phyloP scores from a whole-genome alignment of 2,797 vertebrate species.

The Phylloscopus collybita region DNA sequence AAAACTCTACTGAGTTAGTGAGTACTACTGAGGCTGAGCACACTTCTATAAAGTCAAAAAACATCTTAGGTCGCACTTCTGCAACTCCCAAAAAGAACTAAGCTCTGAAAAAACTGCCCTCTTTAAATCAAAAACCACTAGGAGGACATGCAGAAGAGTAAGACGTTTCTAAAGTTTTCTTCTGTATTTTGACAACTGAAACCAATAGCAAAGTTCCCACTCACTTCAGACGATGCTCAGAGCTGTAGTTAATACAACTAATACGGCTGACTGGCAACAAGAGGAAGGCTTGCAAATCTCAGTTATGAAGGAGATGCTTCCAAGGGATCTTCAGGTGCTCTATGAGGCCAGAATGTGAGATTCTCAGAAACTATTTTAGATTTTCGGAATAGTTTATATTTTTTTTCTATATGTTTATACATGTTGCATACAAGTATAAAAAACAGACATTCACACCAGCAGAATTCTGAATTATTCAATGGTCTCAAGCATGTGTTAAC shows the following conservation, averaged over 20 bases:
- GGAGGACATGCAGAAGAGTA: background rate
- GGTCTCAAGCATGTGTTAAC: background rate
- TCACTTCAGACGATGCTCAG: background rate
- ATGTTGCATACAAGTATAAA: too few species aligned
- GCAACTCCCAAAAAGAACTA: background rate
- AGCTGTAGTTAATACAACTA: background rate
- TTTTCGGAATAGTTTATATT: background rate
- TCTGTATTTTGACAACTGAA: background rate
- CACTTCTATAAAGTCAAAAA: background rate
- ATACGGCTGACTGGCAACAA: background rate
- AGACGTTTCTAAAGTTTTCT: background rate
- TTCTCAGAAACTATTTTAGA: background rate
- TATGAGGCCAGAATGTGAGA: background rate
- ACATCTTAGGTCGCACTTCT: background rate
- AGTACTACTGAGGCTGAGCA: background rate
- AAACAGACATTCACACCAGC: background rate
- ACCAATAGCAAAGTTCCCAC: background rate
- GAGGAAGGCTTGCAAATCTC: background rate
- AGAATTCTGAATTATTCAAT: constrained; percentile 29
- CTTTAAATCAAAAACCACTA: background rate
- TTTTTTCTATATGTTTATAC: too few species aligned
- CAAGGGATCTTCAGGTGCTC: background rate
- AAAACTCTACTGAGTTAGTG: background rate
- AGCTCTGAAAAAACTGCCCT: background rate
- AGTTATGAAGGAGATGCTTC: background rate